A percentile compares a stretch with the other conserved stretches of the same genome.
Conservation (phyloP, 2,888 invertebrate species). For the Macrophya alboannulata region DNA sequence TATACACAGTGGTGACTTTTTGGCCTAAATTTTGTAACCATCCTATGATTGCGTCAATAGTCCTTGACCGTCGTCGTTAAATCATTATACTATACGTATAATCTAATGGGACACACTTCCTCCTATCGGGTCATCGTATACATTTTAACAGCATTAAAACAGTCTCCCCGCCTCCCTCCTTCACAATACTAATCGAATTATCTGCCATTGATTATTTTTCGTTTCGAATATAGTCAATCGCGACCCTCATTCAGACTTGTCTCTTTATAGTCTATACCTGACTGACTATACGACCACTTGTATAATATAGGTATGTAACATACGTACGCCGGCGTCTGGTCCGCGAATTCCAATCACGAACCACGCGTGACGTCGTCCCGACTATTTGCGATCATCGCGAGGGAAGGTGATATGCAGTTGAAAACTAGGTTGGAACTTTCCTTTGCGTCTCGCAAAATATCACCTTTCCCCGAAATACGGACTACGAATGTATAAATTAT, state of each 20-base stretch:
- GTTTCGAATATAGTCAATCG: not conserved
- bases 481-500: not conserved
- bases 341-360: slow-evolving; percentile 48
- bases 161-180: slow-evolving; percentile 35
- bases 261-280: not conserved
- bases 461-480: not conserved
- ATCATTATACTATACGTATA: not conserved
- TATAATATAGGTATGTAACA: not conserved
- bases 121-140: not conserved
- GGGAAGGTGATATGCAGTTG: slow-evolving; percentile 51
- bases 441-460: slow-evolving; percentile 24
- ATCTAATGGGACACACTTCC: slow-evolving; percentile 50
- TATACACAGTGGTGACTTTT: slow-evolving; percentile 76
- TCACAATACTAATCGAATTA: slow-evolving; percentile 35
- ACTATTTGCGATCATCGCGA: slow-evolving; percentile 40
- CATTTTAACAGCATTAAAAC: slow-evolving; percentile 36
- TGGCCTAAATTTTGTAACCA: slow-evolving; percentile 78
- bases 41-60: slow-evolving; percentile 70
- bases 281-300: slow-evolving; percentile 12
- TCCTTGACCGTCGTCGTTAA: slow-evolving; percentile 75
- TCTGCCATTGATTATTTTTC: slow-evolving; percentile 20
- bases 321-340: slow-evolving; percentile 15
- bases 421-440: slow-evolving; percentile 53
- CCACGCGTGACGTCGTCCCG: slow-evolving; percentile 46
- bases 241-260: not conserved